Conservation (phyloP, 2,113 vertebrate species). For the Tachuris rubrigastra region DNA sequence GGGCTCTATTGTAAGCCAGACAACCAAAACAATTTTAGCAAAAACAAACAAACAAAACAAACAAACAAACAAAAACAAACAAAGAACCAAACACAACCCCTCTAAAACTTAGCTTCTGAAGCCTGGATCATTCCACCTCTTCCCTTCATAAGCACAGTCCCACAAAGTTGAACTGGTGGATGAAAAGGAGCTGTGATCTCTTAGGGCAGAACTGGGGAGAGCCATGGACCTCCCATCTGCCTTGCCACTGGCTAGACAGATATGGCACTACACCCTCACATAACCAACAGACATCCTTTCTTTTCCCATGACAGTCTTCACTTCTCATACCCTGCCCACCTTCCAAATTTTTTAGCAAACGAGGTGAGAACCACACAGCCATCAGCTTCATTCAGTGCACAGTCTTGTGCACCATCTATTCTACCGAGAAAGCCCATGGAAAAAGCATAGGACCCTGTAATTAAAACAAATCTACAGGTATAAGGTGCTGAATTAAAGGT, state of each 20-base stretch:
- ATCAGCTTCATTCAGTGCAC: neutral
- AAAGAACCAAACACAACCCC: too few relatives aligned
- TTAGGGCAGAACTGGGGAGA: neutral
- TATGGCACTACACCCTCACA: neutral
- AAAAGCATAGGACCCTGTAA: neutral
- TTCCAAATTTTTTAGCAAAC: neutral
- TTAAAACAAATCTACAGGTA: slow-evolving; percentile 30
- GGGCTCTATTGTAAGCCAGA: neutral
- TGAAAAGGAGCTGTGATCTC: neutral
- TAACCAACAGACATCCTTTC: neutral
- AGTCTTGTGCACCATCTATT: neutral
- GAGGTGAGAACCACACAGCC: neutral
- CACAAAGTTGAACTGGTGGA: neutral
- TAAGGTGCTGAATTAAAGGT: neutral
- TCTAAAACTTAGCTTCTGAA: neutral
- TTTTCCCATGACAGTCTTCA: neutral
- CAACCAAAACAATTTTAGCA: neutral
- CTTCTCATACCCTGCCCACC: neutral
- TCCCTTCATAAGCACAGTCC: neutral
- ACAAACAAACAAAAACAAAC: neutral
- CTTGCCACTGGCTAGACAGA: neutral
- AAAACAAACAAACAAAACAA: neutral
- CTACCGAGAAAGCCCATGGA: neutral
- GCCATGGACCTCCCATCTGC: neutral
- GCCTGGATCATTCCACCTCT: neutral